Conservation (phyloP, 2,113 vertebrate genomes). For the Siniperca knerii region DNA sequence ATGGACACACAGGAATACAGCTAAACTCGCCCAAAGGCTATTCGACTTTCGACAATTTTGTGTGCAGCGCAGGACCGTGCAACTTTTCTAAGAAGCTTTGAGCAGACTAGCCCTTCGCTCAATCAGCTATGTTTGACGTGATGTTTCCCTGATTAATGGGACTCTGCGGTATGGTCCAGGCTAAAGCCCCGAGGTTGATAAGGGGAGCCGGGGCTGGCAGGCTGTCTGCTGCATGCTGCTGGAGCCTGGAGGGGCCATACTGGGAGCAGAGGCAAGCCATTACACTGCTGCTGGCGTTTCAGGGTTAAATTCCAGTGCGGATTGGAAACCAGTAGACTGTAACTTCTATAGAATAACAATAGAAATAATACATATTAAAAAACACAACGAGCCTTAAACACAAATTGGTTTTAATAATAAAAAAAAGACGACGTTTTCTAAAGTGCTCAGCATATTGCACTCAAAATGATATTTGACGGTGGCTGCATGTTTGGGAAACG, state of each 20-base stretch:
- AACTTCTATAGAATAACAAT: slow-evolving; percentile 76
- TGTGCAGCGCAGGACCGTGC: background rate
- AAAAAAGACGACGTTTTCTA: slow-evolving; percentile 12
- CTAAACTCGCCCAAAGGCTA: slow-evolving; percentile 10
- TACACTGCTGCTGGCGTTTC: slow-evolving; percentile 67
- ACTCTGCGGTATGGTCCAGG: slow-evolving; percentile 47
- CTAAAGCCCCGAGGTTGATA: slow-evolving; percentile 59
- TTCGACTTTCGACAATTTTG: background rate
- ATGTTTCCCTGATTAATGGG: slow-evolving; percentile 68
- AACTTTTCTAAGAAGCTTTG: slow-evolving; percentile 21
- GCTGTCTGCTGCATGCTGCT: slow-evolving; percentile 54
- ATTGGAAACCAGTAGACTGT: slow-evolving; percentile 80
- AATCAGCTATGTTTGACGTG: slow-evolving; percentile 50
- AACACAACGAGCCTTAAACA: slow-evolving; percentile 22
- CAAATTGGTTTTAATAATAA: slow-evolving; percentile 19
- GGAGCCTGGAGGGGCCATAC: slow-evolving; percentile 65
- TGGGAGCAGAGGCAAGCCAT: slow-evolving; percentile 64
- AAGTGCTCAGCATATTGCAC: background rate
- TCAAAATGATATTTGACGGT: slow-evolving; percentile 21
- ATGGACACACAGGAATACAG: background rate
- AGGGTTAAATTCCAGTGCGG: slow-evolving; percentile 80
- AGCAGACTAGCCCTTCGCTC: slow-evolving; percentile 49
- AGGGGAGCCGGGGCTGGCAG: slow-evolving; percentile 50
- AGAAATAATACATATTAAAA: slow-evolving; percentile 49
- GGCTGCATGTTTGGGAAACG: slow-evolving; percentile 26